These are phyloP conservation scores for Manduca sexta DNA, from an alignment of 1,140 invertebrate species.

Conservation along the genomic window DNA sequence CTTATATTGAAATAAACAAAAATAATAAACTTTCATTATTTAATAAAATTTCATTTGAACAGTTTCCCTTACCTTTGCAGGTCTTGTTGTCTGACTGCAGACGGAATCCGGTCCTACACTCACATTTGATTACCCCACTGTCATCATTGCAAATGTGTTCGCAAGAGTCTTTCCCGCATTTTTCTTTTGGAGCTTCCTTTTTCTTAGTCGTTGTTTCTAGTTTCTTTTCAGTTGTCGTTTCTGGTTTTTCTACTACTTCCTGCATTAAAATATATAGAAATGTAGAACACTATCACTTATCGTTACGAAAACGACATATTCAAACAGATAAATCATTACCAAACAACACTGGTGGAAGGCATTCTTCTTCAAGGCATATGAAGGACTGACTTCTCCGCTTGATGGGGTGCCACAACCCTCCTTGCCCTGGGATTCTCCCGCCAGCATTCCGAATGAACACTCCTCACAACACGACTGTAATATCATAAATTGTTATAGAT, in stretches of 20 bases:
- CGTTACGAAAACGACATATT: too few species aligned
- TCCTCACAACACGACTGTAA: conserved; percentile 55
- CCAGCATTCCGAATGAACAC: conserved; percentile 42
- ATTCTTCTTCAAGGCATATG: conserved; percentile 32
- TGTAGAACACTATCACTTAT: too few species aligned
- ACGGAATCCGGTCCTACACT: conserved; percentile 79
- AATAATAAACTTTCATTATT: too few species aligned
- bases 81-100: conserved; percentile 78
- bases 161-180: conserved; percentile 78
- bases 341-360: conserved; percentile 49
- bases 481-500: too few species aligned
- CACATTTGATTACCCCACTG: conserved; percentile 74
- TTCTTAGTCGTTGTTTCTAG: conserved; percentile 33
- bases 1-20: too few species aligned
- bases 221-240: conserved; percentile 15
- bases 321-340: too few species aligned
- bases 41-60: too few species aligned
- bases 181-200: conserved; percentile 28
- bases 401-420: conserved; percentile 29
- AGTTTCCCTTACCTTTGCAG: conserved; percentile 68
- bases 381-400: conserved; percentile 25
- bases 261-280: conserved; percentile 14
- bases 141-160: conserved; percentile 78
- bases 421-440: conserved; percentile 42
- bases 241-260: conserved; percentile 35